phyloP scores from a whole-genome alignment of 1,140 invertebrate genomes.

The Drosophila insularis region DNA sequence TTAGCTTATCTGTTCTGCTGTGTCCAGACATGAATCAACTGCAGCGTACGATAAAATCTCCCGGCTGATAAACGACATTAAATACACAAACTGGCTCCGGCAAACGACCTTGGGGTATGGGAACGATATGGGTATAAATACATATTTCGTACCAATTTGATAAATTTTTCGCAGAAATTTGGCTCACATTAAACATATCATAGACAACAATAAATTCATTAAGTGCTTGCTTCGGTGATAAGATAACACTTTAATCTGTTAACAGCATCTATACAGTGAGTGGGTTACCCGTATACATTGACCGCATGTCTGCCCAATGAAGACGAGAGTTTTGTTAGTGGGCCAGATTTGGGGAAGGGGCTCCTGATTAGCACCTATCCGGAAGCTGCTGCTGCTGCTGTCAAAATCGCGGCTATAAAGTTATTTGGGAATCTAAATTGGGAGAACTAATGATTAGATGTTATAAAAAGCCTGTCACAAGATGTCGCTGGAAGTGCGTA shows the following conservation, averaged over 20 bases:
- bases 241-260: conserved; percentile 34
- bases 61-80: not conserved
- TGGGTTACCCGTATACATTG: conserved; percentile 22
- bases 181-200: conserved; percentile 32
- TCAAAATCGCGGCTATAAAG: not conserved
- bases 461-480: conserved; percentile 26
- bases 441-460: not conserved
- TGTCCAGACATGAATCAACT: conserved; percentile 33
- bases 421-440: conserved; percentile 1
- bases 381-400: not conserved
- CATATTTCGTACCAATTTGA: not conserved
- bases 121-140: not conserved
- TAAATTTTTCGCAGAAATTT: conserved; percentile 21
- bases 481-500: conserved; percentile 18
- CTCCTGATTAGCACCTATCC: conserved; percentile 37
- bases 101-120: conserved; percentile 28
- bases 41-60: conserved; percentile 24
- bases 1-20: conserved; percentile 27
- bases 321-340: conserved; percentile 12
- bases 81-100: not conserved
- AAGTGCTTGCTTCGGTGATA: conserved; percentile 6
- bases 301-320: conserved; percentile 26
- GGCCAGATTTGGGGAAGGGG: not conserved
- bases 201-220: conserved; percentile 20
- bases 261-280: conserved; percentile 10